A percentile compares a stretch with the other conserved stretches of the same genome.
Conservation (phyloP, 1,140 invertebrate species). For the Drosophila funebris region DNA sequence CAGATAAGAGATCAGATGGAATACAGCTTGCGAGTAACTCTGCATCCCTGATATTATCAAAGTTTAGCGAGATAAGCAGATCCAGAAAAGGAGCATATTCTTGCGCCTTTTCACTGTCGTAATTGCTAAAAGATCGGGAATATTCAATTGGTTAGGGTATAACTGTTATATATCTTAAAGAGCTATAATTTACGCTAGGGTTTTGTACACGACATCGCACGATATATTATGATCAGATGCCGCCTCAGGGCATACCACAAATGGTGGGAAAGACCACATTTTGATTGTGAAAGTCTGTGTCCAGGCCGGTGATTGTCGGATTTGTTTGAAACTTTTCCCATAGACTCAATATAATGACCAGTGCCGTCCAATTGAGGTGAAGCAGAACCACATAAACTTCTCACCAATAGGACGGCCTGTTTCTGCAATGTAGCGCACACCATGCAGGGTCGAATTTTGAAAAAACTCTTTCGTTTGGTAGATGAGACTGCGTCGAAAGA, state of each 20-base stretch:
- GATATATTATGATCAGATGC: constrained; percentile 82
- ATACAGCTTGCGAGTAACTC: constrained; percentile 48
- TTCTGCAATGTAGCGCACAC: constrained; percentile 89
- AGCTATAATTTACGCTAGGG: constrained; percentile 60
- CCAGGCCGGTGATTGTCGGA: constrained; percentile 90
- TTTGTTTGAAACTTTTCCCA: constrained; percentile 92
- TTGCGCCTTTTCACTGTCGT: constrained; percentile 52
- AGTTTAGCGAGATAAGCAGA: constrained; percentile 77
- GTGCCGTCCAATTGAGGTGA: constrained; percentile 87
- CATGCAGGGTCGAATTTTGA: constrained; percentile 88
- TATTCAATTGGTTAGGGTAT: background rate
- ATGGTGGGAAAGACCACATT: constrained; percentile 89
- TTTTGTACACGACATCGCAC: constrained; percentile 61
- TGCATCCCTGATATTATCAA: constrained; percentile 71
- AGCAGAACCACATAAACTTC: constrained; percentile 91
- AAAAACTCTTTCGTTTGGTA: constrained; percentile 89
- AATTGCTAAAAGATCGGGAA: constrained; percentile 41
- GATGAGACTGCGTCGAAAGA: constrained; percentile 86
- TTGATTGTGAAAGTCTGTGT: constrained; percentile 90
- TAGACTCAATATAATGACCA: constrained; percentile 89
- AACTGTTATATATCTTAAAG: background rate
- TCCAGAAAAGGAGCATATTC: constrained; percentile 73
- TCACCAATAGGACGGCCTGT: constrained; percentile 88
- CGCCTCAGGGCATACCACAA: constrained; percentile 86
- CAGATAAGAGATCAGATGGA: constrained; percentile 44